Percentiles rank a stretch among this genome's conserved stretches.
phyloP scores from a whole-genome alignment of 2,113 vertebrate species.

The Aphyosemion australe region DNA sequence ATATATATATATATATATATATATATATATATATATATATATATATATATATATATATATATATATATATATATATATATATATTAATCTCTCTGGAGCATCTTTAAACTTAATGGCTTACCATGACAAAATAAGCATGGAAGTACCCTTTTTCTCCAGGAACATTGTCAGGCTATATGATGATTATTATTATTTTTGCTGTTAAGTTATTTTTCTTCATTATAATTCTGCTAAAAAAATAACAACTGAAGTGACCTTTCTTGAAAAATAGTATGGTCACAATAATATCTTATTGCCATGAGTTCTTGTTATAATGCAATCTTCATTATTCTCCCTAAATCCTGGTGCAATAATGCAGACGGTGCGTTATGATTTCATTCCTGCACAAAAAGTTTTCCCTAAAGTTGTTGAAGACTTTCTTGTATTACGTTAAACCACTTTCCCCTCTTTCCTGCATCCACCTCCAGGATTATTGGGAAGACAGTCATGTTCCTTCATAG shows the following conservation, averaged over 20 bases:
- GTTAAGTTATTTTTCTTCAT: neutral
- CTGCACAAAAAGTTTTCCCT: constrained; percentile 50
- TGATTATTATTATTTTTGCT: neutral
- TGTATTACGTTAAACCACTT: constrained; percentile 5
- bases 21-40: too few species aligned
- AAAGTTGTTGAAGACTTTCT: constrained; percentile 35
- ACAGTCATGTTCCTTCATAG: constrained; percentile 19
- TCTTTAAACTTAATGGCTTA: too few species aligned
- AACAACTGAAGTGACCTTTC: neutral
- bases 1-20: too few species aligned
- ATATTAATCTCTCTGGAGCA: too few species aligned
- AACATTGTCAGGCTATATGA: too few species aligned
- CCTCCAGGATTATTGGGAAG: constrained; percentile 30
- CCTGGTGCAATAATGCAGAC: constrained; percentile 36
- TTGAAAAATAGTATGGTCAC: neutral
- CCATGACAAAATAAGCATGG: too few species aligned
- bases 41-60: too few species aligned
- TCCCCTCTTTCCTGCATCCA: constrained; percentile 13
- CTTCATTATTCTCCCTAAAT: constrained; percentile 33
- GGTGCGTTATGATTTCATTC: constrained; percentile 42
- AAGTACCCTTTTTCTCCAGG: too few species aligned
- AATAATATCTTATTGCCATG: neutral
- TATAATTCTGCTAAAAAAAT: neutral
- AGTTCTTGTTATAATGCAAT: constrained; percentile 22
- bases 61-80: too few species aligned